A percentile compares a stretch with the other conserved stretches of the same genome.
phyloP scores from a whole-genome alignment of 2,888 invertebrate genomes.

The Tenthredo livida region DNA sequence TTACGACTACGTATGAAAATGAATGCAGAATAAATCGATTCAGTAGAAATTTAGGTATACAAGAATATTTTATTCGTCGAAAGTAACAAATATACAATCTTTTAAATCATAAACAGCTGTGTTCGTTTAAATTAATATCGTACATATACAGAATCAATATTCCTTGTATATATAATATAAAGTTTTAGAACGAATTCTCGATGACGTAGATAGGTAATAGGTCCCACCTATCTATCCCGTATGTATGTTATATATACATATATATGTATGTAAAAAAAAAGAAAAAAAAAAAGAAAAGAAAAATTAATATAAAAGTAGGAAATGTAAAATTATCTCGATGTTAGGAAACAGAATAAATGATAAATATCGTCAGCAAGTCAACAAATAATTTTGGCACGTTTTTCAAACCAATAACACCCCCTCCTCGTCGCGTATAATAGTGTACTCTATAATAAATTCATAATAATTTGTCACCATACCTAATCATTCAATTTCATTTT shows the following conservation, averaged over 20 bases:
- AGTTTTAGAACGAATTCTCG: slow-evolving; percentile 28
- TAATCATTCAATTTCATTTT: slow-evolving; percentile 10
- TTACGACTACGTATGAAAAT: neutral
- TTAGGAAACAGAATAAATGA: slow-evolving; percentile 6
- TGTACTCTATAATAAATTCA: slow-evolving; percentile 65
- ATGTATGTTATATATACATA: neutral
- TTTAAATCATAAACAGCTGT: slow-evolving; percentile 72
- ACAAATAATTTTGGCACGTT: slow-evolving; percentile 74
- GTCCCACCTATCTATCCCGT: slow-evolving; percentile 65
- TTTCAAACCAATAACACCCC: slow-evolving; percentile 66
- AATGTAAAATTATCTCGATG: slow-evolving; percentile 46
- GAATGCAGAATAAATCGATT: neutral
- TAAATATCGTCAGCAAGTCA: slow-evolving; percentile 63
- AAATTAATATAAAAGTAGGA: slow-evolving; percentile 51
- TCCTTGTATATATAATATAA: slow-evolving; percentile 9
- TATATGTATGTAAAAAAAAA: neutral
- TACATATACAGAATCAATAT: slow-evolving; percentile 46
- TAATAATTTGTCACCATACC: slow-evolving; percentile 59
- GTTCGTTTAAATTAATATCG: slow-evolving; percentile 64
- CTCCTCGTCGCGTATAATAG: slow-evolving; percentile 61
- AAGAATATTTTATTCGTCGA: slow-evolving; percentile 78
- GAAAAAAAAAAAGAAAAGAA: slow-evolving; percentile 57
- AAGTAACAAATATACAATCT: slow-evolving; percentile 78
- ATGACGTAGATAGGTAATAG: slow-evolving; percentile 34
- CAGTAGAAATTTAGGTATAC: slow-evolving; percentile 72